Evolutionary conservation across 2,888 invertebrate species (phyloP).

Genomic region (Cartodere bifasciata): DNA sequence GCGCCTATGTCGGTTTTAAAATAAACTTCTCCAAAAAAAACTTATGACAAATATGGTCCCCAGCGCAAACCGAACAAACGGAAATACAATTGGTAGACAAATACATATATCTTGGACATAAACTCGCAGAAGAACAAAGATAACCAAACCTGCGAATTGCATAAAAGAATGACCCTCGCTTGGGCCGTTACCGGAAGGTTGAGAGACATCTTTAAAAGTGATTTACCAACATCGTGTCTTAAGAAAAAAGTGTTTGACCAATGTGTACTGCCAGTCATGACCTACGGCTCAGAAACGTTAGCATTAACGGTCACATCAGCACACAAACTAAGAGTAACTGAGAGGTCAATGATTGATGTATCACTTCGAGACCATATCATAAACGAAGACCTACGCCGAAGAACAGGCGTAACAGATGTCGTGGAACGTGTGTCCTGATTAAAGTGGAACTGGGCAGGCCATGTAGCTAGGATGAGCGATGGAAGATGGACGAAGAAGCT

Average conservation of each 20-base stretch:
- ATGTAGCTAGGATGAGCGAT: too few species aligned
- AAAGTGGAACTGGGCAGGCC: too few species aligned
- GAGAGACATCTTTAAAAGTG: slow-evolving; percentile 4
- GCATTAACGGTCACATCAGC: too few species aligned
- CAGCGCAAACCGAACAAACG: too few species aligned
- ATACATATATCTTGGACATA: slow-evolving; percentile 3
- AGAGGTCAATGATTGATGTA: slow-evolving; percentile 1
- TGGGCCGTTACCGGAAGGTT: slow-evolving; percentile 4
- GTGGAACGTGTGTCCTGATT: too few species aligned
- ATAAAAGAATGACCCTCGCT: slow-evolving; percentile 3
- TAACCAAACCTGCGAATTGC: slow-evolving; percentile 4
- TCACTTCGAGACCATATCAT: neutral
- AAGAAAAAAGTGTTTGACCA: slow-evolving; percentile 5
- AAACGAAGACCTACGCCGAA: neutral
- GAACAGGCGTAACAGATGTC: slow-evolving; percentile 3
- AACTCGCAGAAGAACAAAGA: neutral
- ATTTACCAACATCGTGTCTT: slow-evolving; percentile 3
- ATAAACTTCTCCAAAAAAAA: too few species aligned
- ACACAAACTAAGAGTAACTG: slow-evolving; percentile 1
- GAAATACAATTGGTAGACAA: neutral
- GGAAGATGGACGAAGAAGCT: too few species aligned
- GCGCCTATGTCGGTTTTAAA: too few species aligned
- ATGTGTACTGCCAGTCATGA: slow-evolving; percentile 4
- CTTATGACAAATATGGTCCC: too few species aligned
- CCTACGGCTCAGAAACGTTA: too few species aligned